phyloP scores from a whole-genome alignment of 2,797 vertebrate species.

The Margarornis squamiger region DNA sequence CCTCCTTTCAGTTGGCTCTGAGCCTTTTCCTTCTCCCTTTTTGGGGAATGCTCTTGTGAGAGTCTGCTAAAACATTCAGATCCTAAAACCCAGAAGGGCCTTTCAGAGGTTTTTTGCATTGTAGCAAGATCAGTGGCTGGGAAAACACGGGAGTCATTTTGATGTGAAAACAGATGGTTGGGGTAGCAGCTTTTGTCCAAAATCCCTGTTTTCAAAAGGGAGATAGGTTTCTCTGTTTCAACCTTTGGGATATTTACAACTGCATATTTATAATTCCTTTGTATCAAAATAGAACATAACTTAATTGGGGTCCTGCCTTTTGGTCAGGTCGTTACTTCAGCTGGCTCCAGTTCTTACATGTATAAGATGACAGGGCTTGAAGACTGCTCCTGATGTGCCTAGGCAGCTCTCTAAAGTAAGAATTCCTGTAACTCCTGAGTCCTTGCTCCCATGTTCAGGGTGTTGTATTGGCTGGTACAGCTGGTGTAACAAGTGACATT shows the following conservation, averaged over 20 bases:
- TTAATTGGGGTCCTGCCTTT: not conserved
- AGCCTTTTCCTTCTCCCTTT: not conserved
- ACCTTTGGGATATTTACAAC: not conserved
- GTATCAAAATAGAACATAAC: not conserved
- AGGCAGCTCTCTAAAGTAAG: not conserved
- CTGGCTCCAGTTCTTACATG: not conserved
- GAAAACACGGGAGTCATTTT: not conserved
- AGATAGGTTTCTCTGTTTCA: not conserved
- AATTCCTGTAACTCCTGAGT: not conserved
- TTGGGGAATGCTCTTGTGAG: not conserved
- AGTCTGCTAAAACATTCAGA: not conserved
- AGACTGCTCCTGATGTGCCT: not conserved
- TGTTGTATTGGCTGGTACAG: not conserved
- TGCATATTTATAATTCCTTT: not conserved
- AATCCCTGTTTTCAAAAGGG: not conserved
- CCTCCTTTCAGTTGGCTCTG: not conserved
- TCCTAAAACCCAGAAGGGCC: not conserved
- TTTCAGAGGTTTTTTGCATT: not conserved
- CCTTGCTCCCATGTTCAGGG: not conserved
- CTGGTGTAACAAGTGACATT: not conserved
- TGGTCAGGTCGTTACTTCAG: not conserved
- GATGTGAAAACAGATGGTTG: not conserved
- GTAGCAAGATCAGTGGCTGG: not conserved
- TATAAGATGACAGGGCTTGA: not conserved
- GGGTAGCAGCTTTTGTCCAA: not conserved